Evolutionary conservation across 2,113 vertebrate species (phyloP).

Genomic region (Ageneiosus marmoratus): DNA sequence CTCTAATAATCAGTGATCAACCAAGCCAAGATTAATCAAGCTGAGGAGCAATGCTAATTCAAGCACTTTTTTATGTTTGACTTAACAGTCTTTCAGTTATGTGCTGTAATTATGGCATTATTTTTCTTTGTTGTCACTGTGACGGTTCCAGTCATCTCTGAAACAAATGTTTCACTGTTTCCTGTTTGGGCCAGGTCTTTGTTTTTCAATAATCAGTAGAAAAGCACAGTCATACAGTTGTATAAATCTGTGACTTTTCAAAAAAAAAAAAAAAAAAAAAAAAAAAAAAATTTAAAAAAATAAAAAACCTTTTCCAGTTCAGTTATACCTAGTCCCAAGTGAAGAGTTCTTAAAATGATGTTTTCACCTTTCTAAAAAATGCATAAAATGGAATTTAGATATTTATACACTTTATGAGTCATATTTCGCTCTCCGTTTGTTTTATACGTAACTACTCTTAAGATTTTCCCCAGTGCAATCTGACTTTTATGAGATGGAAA

Average conservation of each 20-base stretch:
- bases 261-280: too few species aligned
- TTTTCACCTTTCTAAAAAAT: neutral
- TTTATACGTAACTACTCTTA: neutral
- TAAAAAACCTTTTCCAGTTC: neutral
- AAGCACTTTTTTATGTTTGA: neutral
- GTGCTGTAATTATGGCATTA: neutral
- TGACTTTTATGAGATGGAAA: slow-evolving; percentile 16
- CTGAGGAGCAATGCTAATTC: neutral
- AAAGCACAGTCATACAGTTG: neutral
- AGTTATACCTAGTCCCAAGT: neutral
- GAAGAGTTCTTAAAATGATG: neutral
- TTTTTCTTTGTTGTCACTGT: neutral
- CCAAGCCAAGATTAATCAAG: neutral
- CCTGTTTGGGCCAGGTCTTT: neutral
- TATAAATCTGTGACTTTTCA: neutral
- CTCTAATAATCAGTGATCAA: neutral
- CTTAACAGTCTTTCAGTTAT: neutral
- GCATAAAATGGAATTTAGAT: neutral
- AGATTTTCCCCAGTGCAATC: slow-evolving; percentile 1
- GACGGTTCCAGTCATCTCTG: neutral
- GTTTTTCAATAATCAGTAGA: neutral
- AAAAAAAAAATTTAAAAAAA: too few species aligned
- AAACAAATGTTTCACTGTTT: neutral
- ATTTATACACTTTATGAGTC: neutral
- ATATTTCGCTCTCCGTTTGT: neutral